Base-by-base conservation (phyloP, 1,140 invertebrate genomes). In the Bombus ignitus region DNA sequence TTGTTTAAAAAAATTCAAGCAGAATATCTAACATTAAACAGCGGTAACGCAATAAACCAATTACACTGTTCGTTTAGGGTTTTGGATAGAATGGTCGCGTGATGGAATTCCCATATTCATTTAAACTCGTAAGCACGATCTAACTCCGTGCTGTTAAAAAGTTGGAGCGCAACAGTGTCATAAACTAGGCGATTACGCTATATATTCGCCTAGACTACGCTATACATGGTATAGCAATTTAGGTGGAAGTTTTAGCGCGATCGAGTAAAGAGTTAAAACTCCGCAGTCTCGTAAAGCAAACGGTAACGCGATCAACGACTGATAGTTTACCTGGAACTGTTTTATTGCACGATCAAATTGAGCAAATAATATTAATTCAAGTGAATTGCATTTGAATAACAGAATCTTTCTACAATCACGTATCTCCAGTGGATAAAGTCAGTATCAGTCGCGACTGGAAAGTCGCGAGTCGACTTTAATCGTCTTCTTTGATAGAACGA, bases 181-280 rank as follows among this genome's bases (percentile, higher is more conserved):
- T 59, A 59, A 76, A 76, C 53, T 28, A 59, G 18, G 53, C 53
- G 74, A 59, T 59, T 59, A 39, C 47, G 28, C 59, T 28, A 28
- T 62, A 35, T 66, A 59, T 53, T 53, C 35, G 35, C 35, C 44
- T 59, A 13, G 37, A 68, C n/a, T 4, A 22, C 3, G 32, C 2
- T n/a, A 9, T 37, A 8, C n/a, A 22, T 32, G 28, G 25, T 39
- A 59, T 76, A 28, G 35, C 35, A 76, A 35, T 76, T 76, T 76
- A 76, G 22, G 12, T 28, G 53, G 25, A 76, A 76, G 74, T 76
- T 76, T 59, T 39, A 59, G 25, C 74, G 35, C 74, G 74, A 59
- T 59, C 74, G 53, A 76, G 74, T 9, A 25, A 73, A 73, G 74
- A 76, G 53, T 76, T 76, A 59, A 76, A 76, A 76, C 74, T 59